Evolutionary conservation across 2,888 invertebrate species (phyloP).

Genomic region (Acanthococcus lagerstroemiae): DNA sequence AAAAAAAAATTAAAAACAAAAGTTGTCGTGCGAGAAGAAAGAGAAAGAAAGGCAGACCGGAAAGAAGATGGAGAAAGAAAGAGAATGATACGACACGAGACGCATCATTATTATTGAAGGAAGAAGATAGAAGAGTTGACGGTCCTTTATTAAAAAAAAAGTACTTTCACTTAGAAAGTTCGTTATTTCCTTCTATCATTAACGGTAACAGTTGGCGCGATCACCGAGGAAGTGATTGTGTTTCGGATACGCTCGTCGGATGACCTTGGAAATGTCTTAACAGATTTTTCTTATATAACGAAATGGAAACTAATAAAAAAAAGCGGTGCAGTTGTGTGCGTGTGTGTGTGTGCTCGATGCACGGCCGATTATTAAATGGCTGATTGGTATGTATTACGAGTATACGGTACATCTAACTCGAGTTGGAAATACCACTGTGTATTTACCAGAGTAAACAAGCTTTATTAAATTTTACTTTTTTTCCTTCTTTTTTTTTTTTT

Average conservation of each 20-base stretch:
- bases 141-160: constrained; percentile 13
- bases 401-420: no score
- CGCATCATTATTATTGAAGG: constrained; percentile 13
- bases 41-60: neutral
- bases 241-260: constrained; percentile 11
- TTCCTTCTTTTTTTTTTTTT: no score
- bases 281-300: constrained; percentile 20
- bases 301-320: no score
- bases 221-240: constrained; percentile 26
- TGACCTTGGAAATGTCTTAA: constrained; percentile 23
- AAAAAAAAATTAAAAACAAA: neutral
- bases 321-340: no score
- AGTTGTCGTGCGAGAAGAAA: neutral
- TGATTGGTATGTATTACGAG: no score
- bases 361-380: no score
- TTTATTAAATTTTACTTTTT: no score
- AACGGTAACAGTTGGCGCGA: constrained; percentile 29
- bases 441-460: no score
- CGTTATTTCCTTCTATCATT: constrained; percentile 27
- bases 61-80: neutral
- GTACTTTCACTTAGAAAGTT: constrained; percentile 29
- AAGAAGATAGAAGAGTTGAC: constrained; percentile 1
- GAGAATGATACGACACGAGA: neutral
- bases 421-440: no score
- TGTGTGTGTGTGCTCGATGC: no score